phyloP scores from a whole-genome alignment of 2,113 vertebrate genomes.

The Piliocolobus tephrosceles region DNA sequence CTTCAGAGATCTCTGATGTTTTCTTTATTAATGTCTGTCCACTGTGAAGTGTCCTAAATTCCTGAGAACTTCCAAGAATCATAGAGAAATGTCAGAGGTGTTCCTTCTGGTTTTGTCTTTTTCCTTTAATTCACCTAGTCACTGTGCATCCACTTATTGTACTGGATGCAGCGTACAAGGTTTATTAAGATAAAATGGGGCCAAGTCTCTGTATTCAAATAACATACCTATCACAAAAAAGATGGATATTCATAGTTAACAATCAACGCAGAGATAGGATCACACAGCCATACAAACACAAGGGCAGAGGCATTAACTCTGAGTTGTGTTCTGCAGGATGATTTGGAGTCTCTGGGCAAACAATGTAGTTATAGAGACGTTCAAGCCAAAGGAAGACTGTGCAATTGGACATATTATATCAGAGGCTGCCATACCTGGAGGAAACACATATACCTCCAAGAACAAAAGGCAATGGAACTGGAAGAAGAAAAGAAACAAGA shows the following conservation, averaged over 20 bases:
- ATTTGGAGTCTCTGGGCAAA: background rate
- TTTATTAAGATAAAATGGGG: rapidly evolving
- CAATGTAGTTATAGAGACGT: background rate
- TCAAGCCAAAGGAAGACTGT: background rate
- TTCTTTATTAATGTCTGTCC: background rate
- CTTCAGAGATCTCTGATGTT: background rate
- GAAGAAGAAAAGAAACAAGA: background rate
- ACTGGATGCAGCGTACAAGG: background rate
- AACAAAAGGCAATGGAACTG: background rate
- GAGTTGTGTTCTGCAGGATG: background rate
- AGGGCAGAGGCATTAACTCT: background rate
- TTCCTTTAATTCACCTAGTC: background rate
- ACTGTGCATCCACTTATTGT: rapidly evolving
- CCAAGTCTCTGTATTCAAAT: background rate
- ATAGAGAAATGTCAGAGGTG: background rate
- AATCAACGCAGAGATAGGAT: background rate
- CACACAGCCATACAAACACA: too few species aligned
- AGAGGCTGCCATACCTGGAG: rapidly evolving
- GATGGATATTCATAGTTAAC: background rate
- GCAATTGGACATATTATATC: rapidly evolving
- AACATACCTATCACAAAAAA: background rate
- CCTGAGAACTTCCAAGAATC: background rate
- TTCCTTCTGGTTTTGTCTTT: background rate
- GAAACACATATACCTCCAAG: background rate
- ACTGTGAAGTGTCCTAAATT: background rate